A percentile compares a stretch with the other conserved stretches of the same genome.
These are phyloP conservation scores for Stictocephala bisonia DNA, from an alignment of 2,888 invertebrate genomes.

Conservation along the genomic window DNA sequence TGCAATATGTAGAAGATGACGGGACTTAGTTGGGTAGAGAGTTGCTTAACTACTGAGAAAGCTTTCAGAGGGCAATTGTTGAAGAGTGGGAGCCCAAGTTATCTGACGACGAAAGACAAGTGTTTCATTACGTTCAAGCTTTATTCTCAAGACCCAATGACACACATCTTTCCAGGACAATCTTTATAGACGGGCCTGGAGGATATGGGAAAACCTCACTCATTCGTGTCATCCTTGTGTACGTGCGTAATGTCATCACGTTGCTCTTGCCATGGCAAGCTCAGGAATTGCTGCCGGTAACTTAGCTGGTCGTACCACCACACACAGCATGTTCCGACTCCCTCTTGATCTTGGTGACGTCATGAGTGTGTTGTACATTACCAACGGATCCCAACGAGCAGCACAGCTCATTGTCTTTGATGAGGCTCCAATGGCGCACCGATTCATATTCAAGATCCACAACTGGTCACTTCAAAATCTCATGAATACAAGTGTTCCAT, in stretches of 20 bases:
- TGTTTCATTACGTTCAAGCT: too few relatives aligned
- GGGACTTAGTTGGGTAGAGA: constrained; percentile 14
- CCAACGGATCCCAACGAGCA: constrained; percentile 45
- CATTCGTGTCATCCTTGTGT: too few relatives aligned
- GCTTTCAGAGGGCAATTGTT: too few relatives aligned
- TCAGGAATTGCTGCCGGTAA: constrained; percentile 38
- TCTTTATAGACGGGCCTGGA: too few relatives aligned
- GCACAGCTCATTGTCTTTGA: constrained; percentile 47
- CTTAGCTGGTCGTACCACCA: constrained; percentile 44
- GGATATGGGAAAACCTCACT: constrained; percentile 47
- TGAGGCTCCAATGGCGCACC: constrained; percentile 49
- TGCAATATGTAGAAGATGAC: constrained; percentile 23
- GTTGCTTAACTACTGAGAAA: too few relatives aligned
- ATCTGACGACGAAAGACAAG: too few relatives aligned
- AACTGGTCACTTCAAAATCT: constrained; percentile 41
- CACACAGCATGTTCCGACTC: constrained; percentile 49
- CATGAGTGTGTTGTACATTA: constrained; percentile 44
- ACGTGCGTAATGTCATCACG: too few relatives aligned
- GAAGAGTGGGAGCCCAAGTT: too few relatives aligned
- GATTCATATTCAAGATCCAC: constrained; percentile 41
- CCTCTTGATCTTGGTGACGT: constrained; percentile 47
- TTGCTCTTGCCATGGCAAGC: too few relatives aligned
- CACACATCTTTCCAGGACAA: too few relatives aligned
- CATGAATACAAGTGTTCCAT: constrained; percentile 18
- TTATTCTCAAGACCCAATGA: too few relatives aligned